Conservation (phyloP, 2,888 invertebrate genomes). For the Drosophila histrio region DNA sequence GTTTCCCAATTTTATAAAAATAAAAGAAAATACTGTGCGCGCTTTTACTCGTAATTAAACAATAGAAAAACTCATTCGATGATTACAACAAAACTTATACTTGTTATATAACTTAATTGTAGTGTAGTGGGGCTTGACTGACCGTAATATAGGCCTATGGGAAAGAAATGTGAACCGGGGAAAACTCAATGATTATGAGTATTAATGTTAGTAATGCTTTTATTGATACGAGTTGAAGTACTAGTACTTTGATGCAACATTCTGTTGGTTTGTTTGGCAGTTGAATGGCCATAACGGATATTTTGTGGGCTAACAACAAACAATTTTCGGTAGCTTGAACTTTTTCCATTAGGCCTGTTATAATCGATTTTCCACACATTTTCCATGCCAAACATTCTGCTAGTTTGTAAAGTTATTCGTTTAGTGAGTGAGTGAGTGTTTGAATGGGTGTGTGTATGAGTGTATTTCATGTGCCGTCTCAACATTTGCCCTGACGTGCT, state of each 20-base stretch:
- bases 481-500: conserved; percentile 23
- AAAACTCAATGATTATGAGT: not conserved
- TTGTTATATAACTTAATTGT: conserved; percentile 53
- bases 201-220: not conserved
- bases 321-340: conserved; percentile 42
- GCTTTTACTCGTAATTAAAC: conserved; percentile 58
- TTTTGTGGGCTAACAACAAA: conserved; percentile 44
- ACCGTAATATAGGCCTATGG: conserved; percentile 19
- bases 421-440: not conserved
- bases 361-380: conserved; percentile 71
- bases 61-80: conserved; percentile 51
- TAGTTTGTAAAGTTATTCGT: conserved; percentile 41
- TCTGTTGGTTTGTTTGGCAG: conserved; percentile 8
- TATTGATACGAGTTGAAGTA: not conserved
- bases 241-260: conserved; percentile 12
- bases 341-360: conserved; percentile 54
- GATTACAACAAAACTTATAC: conserved; percentile 37
- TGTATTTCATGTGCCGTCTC: conserved; percentile 27
- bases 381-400: conserved; percentile 48
- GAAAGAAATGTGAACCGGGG: not conserved
- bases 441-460: not conserved
- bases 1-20: conserved; percentile 38
- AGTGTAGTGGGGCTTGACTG: conserved; percentile 6
- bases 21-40: not conserved
- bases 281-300: conserved; percentile 15